Evolutionary conservation across 1,140 invertebrate species (phyloP), one percentile per base, ranked within the genome.

Genomic region (Cyclina sinensis): DNA sequence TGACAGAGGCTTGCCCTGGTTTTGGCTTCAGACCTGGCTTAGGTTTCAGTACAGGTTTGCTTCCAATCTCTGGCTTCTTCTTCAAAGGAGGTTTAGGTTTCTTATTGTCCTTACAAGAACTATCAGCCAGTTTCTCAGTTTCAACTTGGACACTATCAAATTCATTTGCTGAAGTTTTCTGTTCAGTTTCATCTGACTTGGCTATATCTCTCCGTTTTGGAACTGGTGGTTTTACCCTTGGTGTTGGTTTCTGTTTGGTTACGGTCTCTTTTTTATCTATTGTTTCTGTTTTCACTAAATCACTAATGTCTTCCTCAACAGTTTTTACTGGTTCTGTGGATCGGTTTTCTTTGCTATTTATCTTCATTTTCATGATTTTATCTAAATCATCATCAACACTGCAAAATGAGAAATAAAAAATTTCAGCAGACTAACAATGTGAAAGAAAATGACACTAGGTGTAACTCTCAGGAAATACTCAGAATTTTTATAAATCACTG

Each of bases 341-440:
- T 39, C 27, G 16, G 16, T 30, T 32, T 21, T 24, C 54, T 39
- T 43, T 24, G 12, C 43, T 32, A 0, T 65, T 84, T 30, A 84
- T 37, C 27, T 51, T 74, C 82, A 84, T 84, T 24, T 51, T 73
- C 82, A 84, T 84, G 18, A 84, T 84, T 35, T 74, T 35, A 37
- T 84, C 68, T 73, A 84, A 73, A 51, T 84, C 82, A 54, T 84
- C 68, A 57, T 84, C 65, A 51, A 32, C 43, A 46, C 82, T 84
- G 46, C 24, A 84, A 84, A 84, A 62, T 2, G 37, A 27, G 39
- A 79, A 79, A 57, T 2, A 27, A n/a, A 12, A 5, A 78, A 27
- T 46, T n/a, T 78, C 24, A 78, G 21, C 39, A 43, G n/a, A 78
- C 35, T 74, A 74, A n/a, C 30, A n/a, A n/a, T n/a, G n/a, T n/a